phyloP scores from a whole-genome alignment of 2,797 vertebrate species.

The Buphagus erythrorhynchus region DNA sequence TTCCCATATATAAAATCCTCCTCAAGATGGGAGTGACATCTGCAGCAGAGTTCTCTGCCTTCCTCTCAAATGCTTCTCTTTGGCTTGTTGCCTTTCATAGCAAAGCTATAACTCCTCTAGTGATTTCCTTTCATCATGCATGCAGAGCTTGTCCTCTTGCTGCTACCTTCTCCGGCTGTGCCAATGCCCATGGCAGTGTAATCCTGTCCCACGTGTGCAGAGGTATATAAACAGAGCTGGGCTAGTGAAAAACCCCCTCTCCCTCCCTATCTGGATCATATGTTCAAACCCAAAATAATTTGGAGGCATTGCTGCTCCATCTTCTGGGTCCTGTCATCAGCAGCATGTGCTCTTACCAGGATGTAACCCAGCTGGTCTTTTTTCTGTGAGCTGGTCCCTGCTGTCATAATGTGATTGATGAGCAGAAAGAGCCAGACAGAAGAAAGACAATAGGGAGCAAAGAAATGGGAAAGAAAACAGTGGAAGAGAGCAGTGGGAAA shows the following conservation, averaged over 20 bases:
- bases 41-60: not conserved
- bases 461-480: not conserved
- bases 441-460: not conserved
- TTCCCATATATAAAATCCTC: not conserved
- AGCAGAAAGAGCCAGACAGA: not conserved
- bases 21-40: not conserved
- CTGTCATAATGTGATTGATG: not conserved
- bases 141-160: not conserved
- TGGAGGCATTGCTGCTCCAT: not conserved
- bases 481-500: not conserved
- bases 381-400: fast-evolving
- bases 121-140: not conserved
- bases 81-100: not conserved
- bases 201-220: not conserved
- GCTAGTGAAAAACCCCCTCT: not conserved
- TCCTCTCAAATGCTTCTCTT: not conserved
- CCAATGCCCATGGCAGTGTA: not conserved
- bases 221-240: not conserved
- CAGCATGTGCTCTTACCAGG: not conserved
- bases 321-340: not conserved
- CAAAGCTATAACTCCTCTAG: not conserved
- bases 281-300: not conserved
- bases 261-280: not conserved
- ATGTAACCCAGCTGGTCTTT: not conserved
- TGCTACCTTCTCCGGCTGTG: not conserved